Percentiles rank a stretch among this genome's conserved stretches.
These are phyloP conservation scores for Grapholita molesta DNA, from an alignment of 1,140 invertebrate genomes.

Conservation along the genomic window DNA sequence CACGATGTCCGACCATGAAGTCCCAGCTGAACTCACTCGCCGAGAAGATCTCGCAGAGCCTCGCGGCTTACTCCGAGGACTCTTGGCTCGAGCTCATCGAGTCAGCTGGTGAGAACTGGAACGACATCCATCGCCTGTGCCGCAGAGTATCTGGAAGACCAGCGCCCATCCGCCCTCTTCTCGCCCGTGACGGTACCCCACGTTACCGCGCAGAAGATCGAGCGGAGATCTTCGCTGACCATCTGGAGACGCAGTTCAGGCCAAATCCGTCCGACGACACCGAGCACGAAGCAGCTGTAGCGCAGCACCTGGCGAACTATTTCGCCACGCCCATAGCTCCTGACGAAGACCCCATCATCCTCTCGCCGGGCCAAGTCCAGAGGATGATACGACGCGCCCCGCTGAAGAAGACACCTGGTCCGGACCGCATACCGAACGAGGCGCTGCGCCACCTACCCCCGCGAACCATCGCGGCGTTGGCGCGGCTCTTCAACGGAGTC, in stretches of 20 bases:
- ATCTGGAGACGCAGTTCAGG: background rate
- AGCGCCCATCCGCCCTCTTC: background rate
- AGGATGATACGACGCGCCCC: background rate
- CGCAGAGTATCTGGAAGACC: background rate
- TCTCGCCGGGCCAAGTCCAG: conserved; percentile 1
- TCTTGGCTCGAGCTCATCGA: background rate
- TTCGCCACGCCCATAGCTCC: background rate
- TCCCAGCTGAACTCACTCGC: conserved; percentile 7
- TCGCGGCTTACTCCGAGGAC: background rate
- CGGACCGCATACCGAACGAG: background rate
- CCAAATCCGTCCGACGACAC: background rate
- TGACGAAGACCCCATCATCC: conserved; percentile 20
- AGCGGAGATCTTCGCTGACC: no score
- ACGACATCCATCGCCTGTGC: background rate
- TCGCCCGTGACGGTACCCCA: background rate
- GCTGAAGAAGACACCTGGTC: conserved; percentile 6
- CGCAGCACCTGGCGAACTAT: background rate
- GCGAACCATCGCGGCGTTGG: no score
- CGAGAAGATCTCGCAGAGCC: background rate
- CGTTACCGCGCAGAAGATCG: background rate
- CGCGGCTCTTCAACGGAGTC: no score
- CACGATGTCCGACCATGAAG: conserved; percentile 18
- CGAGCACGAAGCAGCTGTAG: background rate
- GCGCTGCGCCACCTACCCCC: no score
- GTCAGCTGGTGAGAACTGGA: background rate